Base-by-base conservation (phyloP, 1,140 invertebrate genomes). In the Batillaria attramentaria region DNA sequence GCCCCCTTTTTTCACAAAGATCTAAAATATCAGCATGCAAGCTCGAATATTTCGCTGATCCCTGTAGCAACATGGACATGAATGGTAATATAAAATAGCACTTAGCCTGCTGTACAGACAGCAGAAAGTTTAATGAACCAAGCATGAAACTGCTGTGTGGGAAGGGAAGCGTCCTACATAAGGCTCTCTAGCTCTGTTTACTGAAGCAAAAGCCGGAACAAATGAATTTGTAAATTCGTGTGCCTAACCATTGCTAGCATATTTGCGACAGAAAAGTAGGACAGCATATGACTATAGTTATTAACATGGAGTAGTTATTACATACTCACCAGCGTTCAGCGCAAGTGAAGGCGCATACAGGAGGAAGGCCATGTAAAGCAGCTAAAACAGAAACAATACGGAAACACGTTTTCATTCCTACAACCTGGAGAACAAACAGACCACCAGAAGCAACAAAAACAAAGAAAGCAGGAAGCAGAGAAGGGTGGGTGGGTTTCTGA, bases 271-370 rank as follows among this genome's bases (percentile, higher is more conserved):
- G 13, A 43, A 20, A 18, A 68, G 35, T 3, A 31, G 28, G 20
- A 3, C 8, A 68, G 20, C 65, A 20, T 37, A 2, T 68, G 37
- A n/a, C n/a, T n/a, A 60, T 4, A 24, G 54, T 60, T 60, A 28
- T 24, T 4, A 60, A 60, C 54, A 60, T 69, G 68, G 24, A n/a
- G n/a, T n/a, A n/a, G n/a, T n/a, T n/a, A n/a, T n/a, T n/a, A n/a
- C n/a, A 28, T 31, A 39, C 68, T 74, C 83, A 87, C 83, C 95
- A 94, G 96, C 95, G 87, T 95, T 96, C 66, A 98, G 91, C 42
- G 97, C 97, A 79, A 98, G 92, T 24, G 97, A 96, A 13, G 97
- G 97, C 6, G 96, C 97, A 88, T 97, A 96, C 8, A 98, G 95
- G 6, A 97, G 96, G 3, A 99, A 96, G 3, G 96, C 95, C 57